A percentile compares a stretch with the other conserved stretches of the same genome.
Conservation (phyloP, 2,797 vertebrate genomes). For the Phrynocephalus guinanensis region DNA sequence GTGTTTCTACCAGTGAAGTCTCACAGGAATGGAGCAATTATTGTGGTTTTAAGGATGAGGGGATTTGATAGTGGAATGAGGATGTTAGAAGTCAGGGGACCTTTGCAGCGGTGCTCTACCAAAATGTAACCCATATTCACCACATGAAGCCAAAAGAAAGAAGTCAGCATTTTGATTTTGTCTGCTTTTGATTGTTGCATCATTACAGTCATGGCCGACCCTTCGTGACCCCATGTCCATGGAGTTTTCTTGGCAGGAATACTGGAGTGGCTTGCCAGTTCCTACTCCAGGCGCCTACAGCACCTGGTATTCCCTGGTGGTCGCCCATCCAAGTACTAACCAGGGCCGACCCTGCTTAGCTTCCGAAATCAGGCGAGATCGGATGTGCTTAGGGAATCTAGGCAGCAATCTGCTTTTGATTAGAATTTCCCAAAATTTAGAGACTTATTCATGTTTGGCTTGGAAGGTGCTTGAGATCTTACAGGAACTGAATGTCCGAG, state of each 20-base stretch:
- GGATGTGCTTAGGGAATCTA: no score
- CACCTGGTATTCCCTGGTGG: no score
- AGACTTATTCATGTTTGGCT: background rate
- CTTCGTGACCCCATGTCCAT: no score
- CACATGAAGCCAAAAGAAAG: background rate
- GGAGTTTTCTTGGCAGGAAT: no score
- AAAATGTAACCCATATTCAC: conserved; percentile 21
- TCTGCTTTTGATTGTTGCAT: background rate
- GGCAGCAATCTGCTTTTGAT: no score
- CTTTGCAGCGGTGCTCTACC: background rate
- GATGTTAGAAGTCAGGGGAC: background rate
- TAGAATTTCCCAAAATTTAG: background rate
- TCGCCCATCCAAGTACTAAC: no score
- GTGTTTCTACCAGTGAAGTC: conserved; percentile 37
- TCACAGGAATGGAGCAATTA: conserved; percentile 42
- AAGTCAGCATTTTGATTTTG: background rate
- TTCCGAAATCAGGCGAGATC: no score
- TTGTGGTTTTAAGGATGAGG: background rate
- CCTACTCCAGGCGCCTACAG: no score
- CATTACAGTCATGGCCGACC: no score
- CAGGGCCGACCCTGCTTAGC: no score
- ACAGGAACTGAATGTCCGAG: background rate
- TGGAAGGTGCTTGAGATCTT: background rate
- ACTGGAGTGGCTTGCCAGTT: no score
- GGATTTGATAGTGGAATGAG: conserved; percentile 15